Evolutionary conservation across 1,140 invertebrate species (phyloP).

Genomic region (Tenebrio molitor): DNA sequence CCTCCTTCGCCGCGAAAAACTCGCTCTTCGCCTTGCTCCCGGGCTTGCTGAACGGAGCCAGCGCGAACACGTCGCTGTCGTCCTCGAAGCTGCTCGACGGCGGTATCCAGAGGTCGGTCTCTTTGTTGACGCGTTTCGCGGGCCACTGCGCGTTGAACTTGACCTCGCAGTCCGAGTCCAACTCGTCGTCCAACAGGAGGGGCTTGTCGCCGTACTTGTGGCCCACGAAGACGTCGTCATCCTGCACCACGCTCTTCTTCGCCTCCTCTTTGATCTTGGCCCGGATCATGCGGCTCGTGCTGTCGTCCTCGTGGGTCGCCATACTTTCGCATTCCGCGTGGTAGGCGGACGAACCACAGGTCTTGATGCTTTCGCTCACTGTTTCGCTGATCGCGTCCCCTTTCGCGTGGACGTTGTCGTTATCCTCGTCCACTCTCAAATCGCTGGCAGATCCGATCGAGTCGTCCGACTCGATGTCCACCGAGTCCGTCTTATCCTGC

Average conservation of each 20-base stretch:
- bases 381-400: slow-evolving; percentile 71
- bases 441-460: slow-evolving; percentile 84
- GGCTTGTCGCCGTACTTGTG: slow-evolving; percentile 86
- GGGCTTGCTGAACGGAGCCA: slow-evolving; percentile 79
- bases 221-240: slow-evolving; percentile 75
- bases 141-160: slow-evolving; percentile 62
- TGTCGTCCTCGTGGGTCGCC: slow-evolving; percentile 75
- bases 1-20: not conserved
- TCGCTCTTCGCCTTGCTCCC: slow-evolving; percentile 64
- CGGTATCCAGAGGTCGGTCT: slow-evolving; percentile 59
- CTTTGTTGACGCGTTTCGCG: slow-evolving; percentile 61
- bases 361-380: slow-evolving; percentile 76
- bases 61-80: slow-evolving; percentile 79
- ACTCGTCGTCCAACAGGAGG: slow-evolving; percentile 83
- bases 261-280: slow-evolving; percentile 63
- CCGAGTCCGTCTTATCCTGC: slow-evolving; percentile 60
- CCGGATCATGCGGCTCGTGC: slow-evolving; percentile 65
- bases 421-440: slow-evolving; percentile 70
- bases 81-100: slow-evolving; percentile 62
- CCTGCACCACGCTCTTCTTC: slow-evolving; percentile 54
- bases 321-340: slow-evolving; percentile 81
- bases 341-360: slow-evolving; percentile 78
- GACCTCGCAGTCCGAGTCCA: slow-evolving; percentile 75
- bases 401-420: slow-evolving; percentile 60
- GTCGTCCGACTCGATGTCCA: slow-evolving; percentile 72